Evolutionary conservation across 2,113 vertebrate genomes (phyloP).

Genomic region (Morphnarchus princeps): DNA sequence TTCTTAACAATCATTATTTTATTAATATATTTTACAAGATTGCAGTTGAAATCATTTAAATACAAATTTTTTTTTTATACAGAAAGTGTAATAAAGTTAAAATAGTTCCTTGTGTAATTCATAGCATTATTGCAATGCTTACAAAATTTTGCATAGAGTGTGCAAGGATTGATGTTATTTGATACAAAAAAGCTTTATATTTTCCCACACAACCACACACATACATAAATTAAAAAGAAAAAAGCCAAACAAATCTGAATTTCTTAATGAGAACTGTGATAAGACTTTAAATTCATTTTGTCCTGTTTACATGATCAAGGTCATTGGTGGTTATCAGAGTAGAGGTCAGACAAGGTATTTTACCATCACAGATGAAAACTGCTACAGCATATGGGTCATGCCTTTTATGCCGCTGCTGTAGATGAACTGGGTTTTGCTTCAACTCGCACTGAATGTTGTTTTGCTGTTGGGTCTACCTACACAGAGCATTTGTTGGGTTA

Average conservation of each 20-base stretch:
- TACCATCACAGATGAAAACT: constrained; percentile 30
- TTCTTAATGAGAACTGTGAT: constrained; percentile 44
- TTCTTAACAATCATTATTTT: constrained; percentile 87
- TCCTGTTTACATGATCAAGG: constrained; percentile 35
- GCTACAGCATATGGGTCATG: neutral
- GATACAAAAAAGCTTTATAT: constrained; percentile 75
- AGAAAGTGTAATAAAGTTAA: constrained; percentile 91
- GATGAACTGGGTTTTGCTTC: neutral
- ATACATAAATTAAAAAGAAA: constrained; percentile 63
- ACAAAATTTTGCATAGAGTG: constrained; percentile 93
- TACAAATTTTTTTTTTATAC: constrained; percentile 89
- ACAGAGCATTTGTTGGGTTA: neutral
- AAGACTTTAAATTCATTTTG: constrained; percentile 23
- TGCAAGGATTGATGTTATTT: constrained; percentile 83
- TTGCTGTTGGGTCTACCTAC: neutral
- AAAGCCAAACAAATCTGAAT: constrained; percentile 53
- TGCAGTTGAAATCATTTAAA: constrained; percentile 91
- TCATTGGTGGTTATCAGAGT: constrained; percentile 29
- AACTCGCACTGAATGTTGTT: neutral
- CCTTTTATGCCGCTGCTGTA: neutral
- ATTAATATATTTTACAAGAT: constrained; percentile 93
- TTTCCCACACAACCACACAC: constrained; percentile 64
- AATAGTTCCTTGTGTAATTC: constrained; percentile 87
- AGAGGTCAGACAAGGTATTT: constrained; percentile 47
- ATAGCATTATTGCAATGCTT: constrained; percentile 89